Conservation (phyloP, 2,888 invertebrate species). For the Crematogaster levior region DNA sequence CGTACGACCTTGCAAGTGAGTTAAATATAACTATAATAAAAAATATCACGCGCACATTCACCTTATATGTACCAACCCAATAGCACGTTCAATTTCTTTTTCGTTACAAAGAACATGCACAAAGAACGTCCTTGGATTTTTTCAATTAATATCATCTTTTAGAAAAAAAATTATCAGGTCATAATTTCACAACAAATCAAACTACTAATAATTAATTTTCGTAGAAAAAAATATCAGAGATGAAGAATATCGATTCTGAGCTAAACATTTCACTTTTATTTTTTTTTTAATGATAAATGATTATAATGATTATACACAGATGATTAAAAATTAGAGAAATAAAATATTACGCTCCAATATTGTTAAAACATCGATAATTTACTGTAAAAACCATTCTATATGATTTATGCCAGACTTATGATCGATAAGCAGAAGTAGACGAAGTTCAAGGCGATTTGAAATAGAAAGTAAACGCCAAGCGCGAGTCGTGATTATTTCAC, state of each 20-base stretch:
- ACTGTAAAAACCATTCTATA: not conserved
- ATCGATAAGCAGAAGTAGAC: not conserved
- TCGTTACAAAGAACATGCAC: not conserved
- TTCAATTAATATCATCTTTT: not conserved
- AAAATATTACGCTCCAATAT: conserved; percentile 5
- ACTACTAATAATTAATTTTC: not conserved
- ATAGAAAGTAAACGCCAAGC: conserved; percentile 7
- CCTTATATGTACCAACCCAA: conserved; percentile 4
- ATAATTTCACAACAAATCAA: not conserved
- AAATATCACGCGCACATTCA: conserved; percentile 15
- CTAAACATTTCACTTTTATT: not conserved
- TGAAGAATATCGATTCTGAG: not conserved
- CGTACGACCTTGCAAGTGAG: conserved; percentile 39
- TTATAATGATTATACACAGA: not conserved
- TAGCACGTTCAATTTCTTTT: conserved; percentile 30
- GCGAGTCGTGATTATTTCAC: conserved; percentile 17
- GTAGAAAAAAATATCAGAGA: not conserved
- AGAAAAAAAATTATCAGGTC: not conserved
- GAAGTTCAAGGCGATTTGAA: not conserved
- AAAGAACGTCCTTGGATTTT: not conserved
- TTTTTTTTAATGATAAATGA: not conserved
- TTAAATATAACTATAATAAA: conserved; percentile 50
- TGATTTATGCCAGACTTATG: not conserved
- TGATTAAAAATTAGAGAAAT: conserved; percentile 22
- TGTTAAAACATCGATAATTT: not conserved